Base-by-base conservation (phyloP, 2,888 invertebrate species). In the Amphipyra berbera region DNA sequence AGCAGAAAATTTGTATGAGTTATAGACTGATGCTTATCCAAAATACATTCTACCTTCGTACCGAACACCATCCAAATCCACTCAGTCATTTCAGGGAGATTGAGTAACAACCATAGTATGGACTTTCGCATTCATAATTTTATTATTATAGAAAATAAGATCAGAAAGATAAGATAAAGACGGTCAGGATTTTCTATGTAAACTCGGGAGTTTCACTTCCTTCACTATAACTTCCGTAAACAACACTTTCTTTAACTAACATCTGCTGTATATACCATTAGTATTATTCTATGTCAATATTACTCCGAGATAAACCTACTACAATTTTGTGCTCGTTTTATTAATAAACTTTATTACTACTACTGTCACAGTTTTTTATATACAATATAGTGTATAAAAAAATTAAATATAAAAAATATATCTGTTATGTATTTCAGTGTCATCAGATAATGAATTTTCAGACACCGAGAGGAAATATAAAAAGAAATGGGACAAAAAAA, bases 171-270 rank as follows among this genome's bases (percentile, higher is more conserved):
- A 30, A 30, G 13, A 14, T 42, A 7, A 42, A 15, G 9, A 12
- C 10, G 2, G 9, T 12, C 10, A 37, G 10, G 12, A 53, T 53
- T 47, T 38, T 61, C 57, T 67, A 73, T 72, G 60, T 64, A 53
- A 67, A 57, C 37, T 44, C n/a, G 47, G 52, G 58, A 6, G 30
- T 30, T 30, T 30, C 30, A 64, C 75, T 73, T 78, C 82, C 82
- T 84, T 60, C 10, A 14, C 48, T 60, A 50, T 14, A 53, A 66
- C 65, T 85, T 84, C 85, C 84, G 84, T 81, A 79, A 84, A 81
- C 78, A 76, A 60, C 55, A 64, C 71, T 70, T 67, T 73, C 70
- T 72, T 64, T 45, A 30, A 63, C 61, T 59, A 64, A 55, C 44
- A 61, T 63, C 62, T 47, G 53, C 37, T 47, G 45, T 40, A 54